Percentiles rank a stretch among this genome's conserved stretches.
Conservation (phyloP, 2,113 vertebrate genomes). For the Nettapus auritus region DNA sequence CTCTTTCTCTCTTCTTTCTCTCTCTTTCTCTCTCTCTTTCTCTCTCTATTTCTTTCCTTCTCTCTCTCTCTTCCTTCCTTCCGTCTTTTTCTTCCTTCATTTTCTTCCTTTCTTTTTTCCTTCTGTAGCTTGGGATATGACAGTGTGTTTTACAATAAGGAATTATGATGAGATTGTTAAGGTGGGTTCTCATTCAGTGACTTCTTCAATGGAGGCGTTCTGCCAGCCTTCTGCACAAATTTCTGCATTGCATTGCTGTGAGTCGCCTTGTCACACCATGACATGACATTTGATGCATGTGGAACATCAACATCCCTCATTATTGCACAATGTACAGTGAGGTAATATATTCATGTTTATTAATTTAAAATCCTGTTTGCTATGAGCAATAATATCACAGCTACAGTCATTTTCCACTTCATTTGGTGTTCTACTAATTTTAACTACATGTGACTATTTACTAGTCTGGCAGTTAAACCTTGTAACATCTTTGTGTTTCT, state of each 20-base stretch:
- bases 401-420: slow-evolving; percentile 63
- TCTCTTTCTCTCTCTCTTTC: no score
- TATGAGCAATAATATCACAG: slow-evolving; percentile 41
- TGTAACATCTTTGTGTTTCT: not conserved
- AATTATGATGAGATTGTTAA: not conserved
- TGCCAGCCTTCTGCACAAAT: not conserved
- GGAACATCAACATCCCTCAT: slow-evolving; percentile 6
- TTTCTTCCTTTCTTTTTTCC: not conserved
- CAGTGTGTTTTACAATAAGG: not conserved
- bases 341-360: slow-evolving; percentile 63
- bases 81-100: no score
- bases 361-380: slow-evolving; percentile 61
- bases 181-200: not conserved
- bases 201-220: not conserved
- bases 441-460: slow-evolving; percentile 34
- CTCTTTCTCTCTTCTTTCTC: no score
- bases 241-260: not conserved
- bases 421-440: slow-evolving; percentile 57
- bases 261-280: not conserved
- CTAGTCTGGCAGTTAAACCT: slow-evolving; percentile 4
- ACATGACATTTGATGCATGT: slow-evolving; percentile 7
- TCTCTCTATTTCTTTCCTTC: no score
- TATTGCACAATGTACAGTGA: not conserved
- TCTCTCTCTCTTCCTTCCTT: no score
- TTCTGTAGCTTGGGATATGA: not conserved